A percentile compares a stretch with the other conserved stretches of the same genome.
Conservation (phyloP, 1,140 invertebrate genomes). For the Trichogramma pretiosum region DNA sequence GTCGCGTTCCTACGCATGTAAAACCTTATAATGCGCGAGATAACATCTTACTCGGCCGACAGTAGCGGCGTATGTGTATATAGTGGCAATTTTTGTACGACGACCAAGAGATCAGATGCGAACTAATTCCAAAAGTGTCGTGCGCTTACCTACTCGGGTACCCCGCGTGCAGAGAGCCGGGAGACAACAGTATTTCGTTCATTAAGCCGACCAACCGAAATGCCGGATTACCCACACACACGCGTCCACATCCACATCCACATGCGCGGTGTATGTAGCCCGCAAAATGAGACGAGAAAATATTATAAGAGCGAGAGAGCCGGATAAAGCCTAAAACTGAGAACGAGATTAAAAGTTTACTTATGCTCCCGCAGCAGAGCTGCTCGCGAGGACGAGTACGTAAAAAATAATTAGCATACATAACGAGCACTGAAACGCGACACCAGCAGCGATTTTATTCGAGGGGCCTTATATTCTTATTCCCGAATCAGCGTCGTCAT, state of each 20-base stretch:
- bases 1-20: no score
- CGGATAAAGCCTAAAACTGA: constrained; percentile 9
- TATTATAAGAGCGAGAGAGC: no score
- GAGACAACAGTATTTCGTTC: constrained; percentile 4
- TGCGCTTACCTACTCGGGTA: no score
- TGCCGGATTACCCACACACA: background rate
- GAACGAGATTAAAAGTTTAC: constrained; percentile 11
- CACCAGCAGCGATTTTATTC: background rate
- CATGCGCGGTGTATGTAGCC: background rate
- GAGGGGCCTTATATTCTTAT: no score
- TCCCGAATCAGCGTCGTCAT: no score
- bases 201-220: constrained; percentile 6
- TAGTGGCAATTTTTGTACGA: no score
- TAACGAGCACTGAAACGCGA: constrained; percentile 16
- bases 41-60: no score
- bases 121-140: no score
- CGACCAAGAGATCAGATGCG: no score
- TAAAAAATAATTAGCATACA: constrained; percentile 18
- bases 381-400: background rate
- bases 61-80: no score
- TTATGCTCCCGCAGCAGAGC: background rate
- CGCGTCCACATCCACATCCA: background rate
- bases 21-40: no score
- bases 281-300: background rate
- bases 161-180: no score